phyloP scores from a whole-genome alignment of 2,888 invertebrate genomes.

The Sarcophaga subvicina region DNA sequence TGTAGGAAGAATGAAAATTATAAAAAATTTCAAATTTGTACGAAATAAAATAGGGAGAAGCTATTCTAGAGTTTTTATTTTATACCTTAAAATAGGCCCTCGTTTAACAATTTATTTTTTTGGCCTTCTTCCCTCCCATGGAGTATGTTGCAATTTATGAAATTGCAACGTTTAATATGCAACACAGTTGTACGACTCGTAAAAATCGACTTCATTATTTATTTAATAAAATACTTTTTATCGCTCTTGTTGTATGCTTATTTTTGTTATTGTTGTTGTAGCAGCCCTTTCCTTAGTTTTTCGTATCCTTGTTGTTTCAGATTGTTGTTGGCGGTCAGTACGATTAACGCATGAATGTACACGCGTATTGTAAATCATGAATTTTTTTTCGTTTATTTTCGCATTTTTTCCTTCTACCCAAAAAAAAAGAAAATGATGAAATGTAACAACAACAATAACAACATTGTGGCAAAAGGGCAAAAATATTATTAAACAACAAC shows the following conservation, averaged over 20 bases:
- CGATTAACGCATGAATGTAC: conserved; percentile 64
- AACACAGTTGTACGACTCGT: conserved; percentile 39
- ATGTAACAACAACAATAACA: conserved; percentile 42
- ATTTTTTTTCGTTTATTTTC: conserved; percentile 7
- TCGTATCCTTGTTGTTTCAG: conserved; percentile 1
- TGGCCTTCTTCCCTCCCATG: neutral
- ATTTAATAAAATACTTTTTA: conserved; percentile 59
- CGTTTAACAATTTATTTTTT: conserved; percentile 3
- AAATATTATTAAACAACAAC: conserved; percentile 41
- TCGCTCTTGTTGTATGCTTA: neutral
- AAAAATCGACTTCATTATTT: conserved; percentile 68
- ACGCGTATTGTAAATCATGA: conserved; percentile 53
- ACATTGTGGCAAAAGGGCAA: conserved; percentile 27
- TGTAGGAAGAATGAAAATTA: neutral
- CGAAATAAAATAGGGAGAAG: too few relatives aligned
- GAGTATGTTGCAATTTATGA: conserved; percentile 61
- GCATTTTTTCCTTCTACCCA: neutral
- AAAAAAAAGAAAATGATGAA: conserved; percentile 17
- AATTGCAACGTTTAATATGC: conserved; percentile 66
- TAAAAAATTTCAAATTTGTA: too few relatives aligned
- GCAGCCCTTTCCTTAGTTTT: conserved; percentile 2
- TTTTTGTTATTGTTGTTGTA: conserved; percentile 20
- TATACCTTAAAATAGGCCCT: neutral
- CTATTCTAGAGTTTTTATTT: too few relatives aligned
- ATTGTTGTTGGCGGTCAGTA: conserved; percentile 52